Base-by-base conservation (phyloP, 2,797 vertebrate genomes). In the Distichodus sexfasciatus region DNA sequence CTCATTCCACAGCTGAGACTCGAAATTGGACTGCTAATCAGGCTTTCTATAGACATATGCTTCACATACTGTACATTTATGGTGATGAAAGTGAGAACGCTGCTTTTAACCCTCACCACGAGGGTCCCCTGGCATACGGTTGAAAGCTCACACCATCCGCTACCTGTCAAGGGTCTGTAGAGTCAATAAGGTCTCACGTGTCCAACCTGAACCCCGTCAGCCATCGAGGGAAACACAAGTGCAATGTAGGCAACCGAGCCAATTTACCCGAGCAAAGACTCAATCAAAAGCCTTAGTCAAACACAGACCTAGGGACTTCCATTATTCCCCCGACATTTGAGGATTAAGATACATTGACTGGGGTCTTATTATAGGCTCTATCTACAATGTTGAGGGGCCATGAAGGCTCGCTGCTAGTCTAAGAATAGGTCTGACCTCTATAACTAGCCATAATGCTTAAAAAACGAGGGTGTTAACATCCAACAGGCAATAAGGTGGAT, bases 231-330 rank as follows among this genome's bases (percentile, higher is more conserved):
- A 44, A 8, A 17, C 5, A 28, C n/a, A 47, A 38, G 31, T 1
- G 29, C 21, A 17, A 36, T 23, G 10, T 14, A 8, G 38, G 15
- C 7, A 55, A 40, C 60, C 31, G 50, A 57, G 50, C 28, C 38
- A n/a, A 48, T 71, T 38, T 15, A 23, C 17, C n/a, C 57, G 29
- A 72, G 10, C 9, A 36, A 15, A 26, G 14, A 11, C 31, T 33
- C 5, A 26, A 72, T 65, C 43, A 64, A 71, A 71, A 51, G 19
- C 38, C 5, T 38, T 24, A n/a, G 9, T 24, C 29, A 57, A 50
- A 33, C 31, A 41, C 38, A 35, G 17, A 19, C 17, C 29, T 36
- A 26, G 14, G 47, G 14, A 43, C 23, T 48, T n/a, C 29, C 12
- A 46, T 62, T 51, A 19, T 40, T 40, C 24, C 47, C 9, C 5